phyloP scores from a whole-genome alignment of 1,140 invertebrate genomes.

The Cydia splendana region DNA sequence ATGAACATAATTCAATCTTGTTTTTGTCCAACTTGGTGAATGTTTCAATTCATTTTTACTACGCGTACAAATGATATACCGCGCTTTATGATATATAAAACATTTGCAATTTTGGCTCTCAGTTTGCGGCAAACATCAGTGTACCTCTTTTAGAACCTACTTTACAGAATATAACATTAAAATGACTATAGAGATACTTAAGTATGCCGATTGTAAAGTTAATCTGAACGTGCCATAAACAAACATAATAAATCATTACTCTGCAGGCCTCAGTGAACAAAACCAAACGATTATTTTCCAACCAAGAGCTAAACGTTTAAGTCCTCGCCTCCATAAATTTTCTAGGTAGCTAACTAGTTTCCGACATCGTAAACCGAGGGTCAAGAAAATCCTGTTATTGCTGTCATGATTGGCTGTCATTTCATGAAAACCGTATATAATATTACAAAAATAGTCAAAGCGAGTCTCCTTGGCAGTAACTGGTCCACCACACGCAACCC shows the following conservation, averaged over 20 bases:
- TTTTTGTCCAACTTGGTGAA: conserved; percentile 53
- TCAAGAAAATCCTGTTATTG: conserved; percentile 43
- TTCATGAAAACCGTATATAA: conserved; percentile 65
- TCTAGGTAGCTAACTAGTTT: conserved; percentile 27
- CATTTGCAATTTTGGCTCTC: too few species aligned
- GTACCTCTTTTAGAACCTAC: too few species aligned
- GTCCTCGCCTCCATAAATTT: conserved; percentile 22
- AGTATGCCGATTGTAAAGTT: background rate
- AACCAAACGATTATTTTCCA: conserved; percentile 16
- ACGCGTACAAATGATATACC: conserved; percentile 44
- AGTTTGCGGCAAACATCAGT: too few species aligned
- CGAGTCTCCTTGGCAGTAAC: conserved; percentile 64
- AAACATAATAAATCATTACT: background rate
- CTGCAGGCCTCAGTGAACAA: background rate
- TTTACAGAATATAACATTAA: background rate
- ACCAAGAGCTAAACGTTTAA: conserved; percentile 27
- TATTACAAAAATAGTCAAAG: conserved; percentile 63
- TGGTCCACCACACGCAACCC: conserved; percentile 71
- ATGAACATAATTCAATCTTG: conserved; percentile 65
- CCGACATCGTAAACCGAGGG: conserved; percentile 28
- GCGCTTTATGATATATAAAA: conserved; percentile 36
- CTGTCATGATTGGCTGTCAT: conserved; percentile 45
- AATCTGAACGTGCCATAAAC: conserved; percentile 1
- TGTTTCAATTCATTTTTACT: conserved; percentile 63
- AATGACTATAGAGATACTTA: background rate